Evolutionary conservation across 2,113 vertebrate species (phyloP).

Genomic region (Tretioscincus oriximinensis): DNA sequence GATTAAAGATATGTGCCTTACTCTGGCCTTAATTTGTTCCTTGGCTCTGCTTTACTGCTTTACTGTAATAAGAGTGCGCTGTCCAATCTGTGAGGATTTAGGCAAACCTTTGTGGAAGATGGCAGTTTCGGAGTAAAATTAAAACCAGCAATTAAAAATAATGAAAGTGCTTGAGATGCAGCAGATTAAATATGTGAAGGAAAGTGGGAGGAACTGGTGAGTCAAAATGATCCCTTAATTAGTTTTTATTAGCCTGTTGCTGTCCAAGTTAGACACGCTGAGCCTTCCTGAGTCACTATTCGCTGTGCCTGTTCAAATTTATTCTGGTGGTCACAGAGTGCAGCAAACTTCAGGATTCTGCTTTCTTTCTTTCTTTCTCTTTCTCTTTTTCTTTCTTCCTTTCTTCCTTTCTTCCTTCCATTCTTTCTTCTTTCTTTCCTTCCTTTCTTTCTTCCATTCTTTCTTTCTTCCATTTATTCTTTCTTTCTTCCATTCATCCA

Average conservation of each 20-base stretch:
- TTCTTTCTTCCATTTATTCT: too few relatives aligned
- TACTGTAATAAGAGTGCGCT: too few relatives aligned
- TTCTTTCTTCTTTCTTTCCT: too few relatives aligned
- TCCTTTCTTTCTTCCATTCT: too few relatives aligned
- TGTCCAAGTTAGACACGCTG: background rate
- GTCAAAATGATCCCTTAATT: background rate
- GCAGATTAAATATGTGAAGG: background rate
- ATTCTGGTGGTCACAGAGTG: conserved; percentile 11
- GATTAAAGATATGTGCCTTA: too few relatives aligned
- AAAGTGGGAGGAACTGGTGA: background rate
- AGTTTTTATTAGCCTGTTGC: background rate
- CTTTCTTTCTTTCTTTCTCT: accelerated
- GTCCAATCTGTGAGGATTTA: background rate
- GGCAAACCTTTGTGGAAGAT: background rate
- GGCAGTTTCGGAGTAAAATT: background rate
- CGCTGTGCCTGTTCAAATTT: background rate
- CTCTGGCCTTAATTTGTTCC: background rate
- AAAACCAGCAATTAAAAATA: background rate
- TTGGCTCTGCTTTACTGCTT: background rate
- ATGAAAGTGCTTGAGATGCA: background rate
- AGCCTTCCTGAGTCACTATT: background rate
- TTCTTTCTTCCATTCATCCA: too few relatives aligned
- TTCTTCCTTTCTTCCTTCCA: too few relatives aligned
- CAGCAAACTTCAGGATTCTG: background rate
- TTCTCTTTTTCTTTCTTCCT: too few relatives aligned